These are phyloP conservation scores for Eleutherodactylus coqui DNA, from an alignment of 2,797 vertebrate species.

Conservation along the genomic window DNA sequence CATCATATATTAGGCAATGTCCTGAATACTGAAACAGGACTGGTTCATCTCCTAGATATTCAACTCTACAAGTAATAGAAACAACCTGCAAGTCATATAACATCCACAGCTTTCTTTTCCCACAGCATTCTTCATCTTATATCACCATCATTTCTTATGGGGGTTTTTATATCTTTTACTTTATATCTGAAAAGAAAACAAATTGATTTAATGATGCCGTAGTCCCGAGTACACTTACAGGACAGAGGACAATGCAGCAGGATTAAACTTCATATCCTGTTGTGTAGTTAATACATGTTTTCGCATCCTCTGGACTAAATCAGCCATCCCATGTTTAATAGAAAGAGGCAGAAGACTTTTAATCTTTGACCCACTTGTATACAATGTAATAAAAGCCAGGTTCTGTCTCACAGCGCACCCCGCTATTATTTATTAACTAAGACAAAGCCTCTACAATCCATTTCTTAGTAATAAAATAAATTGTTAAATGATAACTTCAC, in stretches of 20 bases:
- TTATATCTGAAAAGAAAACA: slow-evolving; percentile 10
- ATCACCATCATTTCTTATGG: not conserved
- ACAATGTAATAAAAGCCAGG: slow-evolving; percentile 75
- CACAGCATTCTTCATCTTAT: not conserved
- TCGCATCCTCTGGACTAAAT: slow-evolving; percentile 78
- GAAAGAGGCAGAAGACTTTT: slow-evolving; percentile 80
- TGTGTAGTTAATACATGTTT: slow-evolving; percentile 80
- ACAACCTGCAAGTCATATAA: not conserved
- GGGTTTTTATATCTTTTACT: not conserved
- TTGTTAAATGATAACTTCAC: not conserved
- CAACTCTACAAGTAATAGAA: not conserved
- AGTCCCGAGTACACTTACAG: slow-evolving; percentile 78
- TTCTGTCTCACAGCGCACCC: slow-evolving; percentile 15
- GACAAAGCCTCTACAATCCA: not conserved
- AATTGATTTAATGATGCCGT: slow-evolving; percentile 10
- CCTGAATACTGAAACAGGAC: no score
- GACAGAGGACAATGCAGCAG: slow-evolving; percentile 77
- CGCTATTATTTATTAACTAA: slow-evolving; percentile 15
- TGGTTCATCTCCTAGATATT: not conserved
- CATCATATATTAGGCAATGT: no score
- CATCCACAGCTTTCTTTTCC: not conserved
- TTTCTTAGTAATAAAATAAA: slow-evolving; percentile 13
- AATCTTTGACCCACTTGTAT: slow-evolving; percentile 78
- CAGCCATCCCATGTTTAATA: slow-evolving; percentile 80
- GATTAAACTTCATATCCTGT: slow-evolving; percentile 84